phyloP scores from a whole-genome alignment of 2,888 invertebrate species.

The Lasioglossum zephyrum region DNA sequence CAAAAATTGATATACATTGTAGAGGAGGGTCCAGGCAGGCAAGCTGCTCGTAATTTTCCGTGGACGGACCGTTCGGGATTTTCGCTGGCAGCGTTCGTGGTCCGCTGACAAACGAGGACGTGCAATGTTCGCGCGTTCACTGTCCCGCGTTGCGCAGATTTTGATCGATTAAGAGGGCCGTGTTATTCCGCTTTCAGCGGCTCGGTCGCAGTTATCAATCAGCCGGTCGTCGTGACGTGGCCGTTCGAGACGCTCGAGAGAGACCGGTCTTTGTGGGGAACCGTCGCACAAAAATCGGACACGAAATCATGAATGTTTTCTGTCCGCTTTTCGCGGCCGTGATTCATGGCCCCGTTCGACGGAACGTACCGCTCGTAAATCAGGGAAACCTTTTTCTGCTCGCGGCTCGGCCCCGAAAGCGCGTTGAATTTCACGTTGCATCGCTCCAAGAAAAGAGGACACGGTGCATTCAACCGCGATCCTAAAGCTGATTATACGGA shows the following conservation, averaged over 20 bases:
- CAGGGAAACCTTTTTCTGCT: background rate
- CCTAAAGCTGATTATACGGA: background rate
- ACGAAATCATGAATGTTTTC: slow-evolving; percentile 22
- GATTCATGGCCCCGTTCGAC: slow-evolving; percentile 13
- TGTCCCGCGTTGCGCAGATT: background rate
- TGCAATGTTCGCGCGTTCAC: slow-evolving; percentile 12
- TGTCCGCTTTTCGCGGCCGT: background rate
- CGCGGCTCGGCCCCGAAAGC: background rate
- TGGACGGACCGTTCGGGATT: background rate
- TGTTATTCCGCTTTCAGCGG: background rate
- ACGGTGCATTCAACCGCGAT: background rate
- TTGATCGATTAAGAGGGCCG: slow-evolving; percentile 11
- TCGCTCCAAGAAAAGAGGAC: background rate
- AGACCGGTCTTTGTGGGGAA: background rate
- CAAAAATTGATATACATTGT: background rate
- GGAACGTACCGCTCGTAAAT: slow-evolving; percentile 31
- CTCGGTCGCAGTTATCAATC: slow-evolving; percentile 21
- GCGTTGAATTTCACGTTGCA: background rate
- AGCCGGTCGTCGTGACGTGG: background rate
- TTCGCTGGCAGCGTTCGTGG: background rate
- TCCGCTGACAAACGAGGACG: background rate
- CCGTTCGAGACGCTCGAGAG: background rate
- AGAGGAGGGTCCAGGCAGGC: background rate
- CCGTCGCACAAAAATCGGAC: background rate
- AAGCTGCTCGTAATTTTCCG: background rate